These are phyloP conservation scores for Empidonax traillii DNA, from an alignment of 2,113 vertebrate genomes.

Conservation along the genomic window DNA sequence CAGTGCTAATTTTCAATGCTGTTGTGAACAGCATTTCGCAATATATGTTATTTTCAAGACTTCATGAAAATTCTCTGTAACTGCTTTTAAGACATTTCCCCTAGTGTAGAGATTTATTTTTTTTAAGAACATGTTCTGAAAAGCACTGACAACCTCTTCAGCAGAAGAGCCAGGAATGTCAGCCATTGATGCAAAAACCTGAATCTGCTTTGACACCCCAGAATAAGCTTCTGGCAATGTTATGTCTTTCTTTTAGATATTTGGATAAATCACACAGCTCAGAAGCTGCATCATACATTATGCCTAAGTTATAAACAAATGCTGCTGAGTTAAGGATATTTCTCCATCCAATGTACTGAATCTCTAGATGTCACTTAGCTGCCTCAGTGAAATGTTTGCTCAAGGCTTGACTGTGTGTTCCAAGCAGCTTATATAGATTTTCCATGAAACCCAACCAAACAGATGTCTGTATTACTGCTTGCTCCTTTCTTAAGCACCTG, in stretches of 20 bases:
- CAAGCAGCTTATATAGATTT: constrained; percentile 11
- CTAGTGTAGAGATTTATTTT: constrained; percentile 14
- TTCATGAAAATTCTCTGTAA: constrained; percentile 55
- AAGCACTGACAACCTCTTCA: constrained; percentile 73
- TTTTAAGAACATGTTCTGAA: constrained; percentile 68
- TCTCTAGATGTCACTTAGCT: constrained; percentile 41
- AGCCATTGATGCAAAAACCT: constrained; percentile 68
- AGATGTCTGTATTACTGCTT: neutral
- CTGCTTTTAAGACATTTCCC: constrained; percentile 66
- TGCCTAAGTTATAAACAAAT: constrained; percentile 71
- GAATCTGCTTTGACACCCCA: constrained; percentile 74
- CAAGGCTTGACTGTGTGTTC: neutral
- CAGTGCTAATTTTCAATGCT: constrained; percentile 40
- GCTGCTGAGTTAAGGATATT: constrained; percentile 67
- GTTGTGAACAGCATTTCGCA: constrained; percentile 26
- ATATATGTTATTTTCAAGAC: constrained; percentile 57
- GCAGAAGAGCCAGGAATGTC: constrained; percentile 68
- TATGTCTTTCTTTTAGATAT: constrained; percentile 76
- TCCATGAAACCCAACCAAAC: constrained; percentile 28
- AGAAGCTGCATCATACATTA: constrained; percentile 58
- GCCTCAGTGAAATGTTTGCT: constrained; percentile 56
- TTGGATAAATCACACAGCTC: constrained; percentile 68
- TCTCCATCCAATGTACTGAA: constrained; percentile 46
- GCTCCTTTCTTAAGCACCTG: neutral
- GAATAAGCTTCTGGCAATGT: constrained; percentile 76